Evolutionary conservation across 2,797 vertebrate species (phyloP), one percentile per base, ranked within the genome.

Genomic region (Myotis daubentonii): DNA sequence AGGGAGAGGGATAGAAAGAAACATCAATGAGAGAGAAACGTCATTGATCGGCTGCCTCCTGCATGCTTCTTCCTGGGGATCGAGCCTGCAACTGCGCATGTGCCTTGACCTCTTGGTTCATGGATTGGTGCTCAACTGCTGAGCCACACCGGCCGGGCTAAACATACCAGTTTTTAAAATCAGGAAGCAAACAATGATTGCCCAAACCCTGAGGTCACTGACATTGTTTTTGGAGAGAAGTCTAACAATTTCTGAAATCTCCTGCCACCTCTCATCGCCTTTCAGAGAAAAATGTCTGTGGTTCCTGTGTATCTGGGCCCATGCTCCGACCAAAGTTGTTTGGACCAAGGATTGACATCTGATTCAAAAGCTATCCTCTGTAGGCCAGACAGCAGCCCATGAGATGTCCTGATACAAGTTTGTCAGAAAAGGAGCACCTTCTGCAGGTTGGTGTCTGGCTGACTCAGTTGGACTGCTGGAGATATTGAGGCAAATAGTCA

Each of bases 91-190:
- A 30, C 60, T 12, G 5, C 6, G 28, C 60, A 15, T 62, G 60
- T 62, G 12, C 60, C 60, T 62, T 62, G 13, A 30, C 60, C 28
- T 30, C 60, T 62, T 62, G 2, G 12, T 62, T 62, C 30, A 62
- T 62, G 60, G 60, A 62, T 62, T 62, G 28, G 30, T 30, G 60
- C 25, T 60, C 57, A 60, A 13, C 57, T 28, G 57, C 60, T 62
- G 28, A 62, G 28, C 60, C 60, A 30, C 12, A 62, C 28, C 28
- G 30, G 60, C 25, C 5, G 2, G 57, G 25, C 28, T 15, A 62
- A n/a, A 66, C 30, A n/a, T 17, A 66, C 15, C 30, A 33, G 65
- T 90, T 84, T 90, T 85, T 80, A 47, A 91, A 94, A 94, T 89
- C 33, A 30, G 38, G 33, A 60, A 79, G 28, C 57, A 71, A 89